phyloP scores from a whole-genome alignment of 2,797 vertebrate species.

The Ctenosaura bakeri region DNA sequence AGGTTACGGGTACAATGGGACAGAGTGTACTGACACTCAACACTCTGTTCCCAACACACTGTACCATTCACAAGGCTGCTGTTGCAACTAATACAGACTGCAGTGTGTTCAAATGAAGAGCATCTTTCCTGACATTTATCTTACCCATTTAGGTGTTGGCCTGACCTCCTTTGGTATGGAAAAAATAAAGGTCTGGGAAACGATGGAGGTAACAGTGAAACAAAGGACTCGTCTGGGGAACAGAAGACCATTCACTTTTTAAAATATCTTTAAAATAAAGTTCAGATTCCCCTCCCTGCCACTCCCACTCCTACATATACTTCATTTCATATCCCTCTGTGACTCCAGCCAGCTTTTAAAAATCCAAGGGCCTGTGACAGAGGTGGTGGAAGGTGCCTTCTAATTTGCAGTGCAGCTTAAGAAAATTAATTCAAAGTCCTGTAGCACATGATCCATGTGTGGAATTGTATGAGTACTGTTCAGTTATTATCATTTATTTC shows the following conservation, averaged over 20 bases:
- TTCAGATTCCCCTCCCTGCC: neutral
- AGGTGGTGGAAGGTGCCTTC: too few relatives aligned
- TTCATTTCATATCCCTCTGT: too few relatives aligned
- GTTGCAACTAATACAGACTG: constrained; percentile 16
- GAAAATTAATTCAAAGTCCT: too few relatives aligned
- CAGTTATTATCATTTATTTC: too few relatives aligned
- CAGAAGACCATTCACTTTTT: too few relatives aligned
- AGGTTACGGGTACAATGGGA: neutral
- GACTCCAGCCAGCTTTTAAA: too few relatives aligned
- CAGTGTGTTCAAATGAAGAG: neutral
- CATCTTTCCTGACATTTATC: neutral
- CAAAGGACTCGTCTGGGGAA: neutral
- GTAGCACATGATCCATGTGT: too few relatives aligned
- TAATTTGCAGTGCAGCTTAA: too few relatives aligned
- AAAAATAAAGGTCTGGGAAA: neutral
- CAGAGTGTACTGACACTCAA: accelerated
- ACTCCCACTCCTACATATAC: neutral
- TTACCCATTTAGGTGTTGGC: neutral
- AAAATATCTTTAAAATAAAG: neutral
- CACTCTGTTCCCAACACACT: neutral
- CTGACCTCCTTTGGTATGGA: neutral
- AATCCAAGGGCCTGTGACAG: too few relatives aligned
- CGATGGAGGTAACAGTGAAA: neutral
- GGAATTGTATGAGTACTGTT: too few relatives aligned
- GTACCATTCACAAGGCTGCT: neutral